Evolutionary conservation across 2,888 invertebrate species (phyloP), one percentile per base, ranked within the genome.

Genomic region (Cotesia congregata): DNA sequence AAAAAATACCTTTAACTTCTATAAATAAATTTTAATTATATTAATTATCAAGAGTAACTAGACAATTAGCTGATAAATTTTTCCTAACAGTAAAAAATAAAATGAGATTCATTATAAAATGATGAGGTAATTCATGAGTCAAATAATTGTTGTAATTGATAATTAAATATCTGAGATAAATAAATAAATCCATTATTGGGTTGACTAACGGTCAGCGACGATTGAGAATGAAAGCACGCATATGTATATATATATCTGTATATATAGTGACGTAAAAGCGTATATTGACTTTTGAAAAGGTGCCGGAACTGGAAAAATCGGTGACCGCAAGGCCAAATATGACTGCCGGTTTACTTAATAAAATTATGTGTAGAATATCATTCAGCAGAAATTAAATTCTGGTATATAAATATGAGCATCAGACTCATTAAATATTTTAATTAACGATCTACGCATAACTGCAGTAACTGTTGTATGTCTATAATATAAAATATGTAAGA

Each of bases 181-280:
- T 50, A 65, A 65, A 65, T 30, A 17, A 65, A 41, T 9, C 20
- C 39, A 83, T 81, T 82, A 82, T 79, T 83, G 80, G 84, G 83
- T 81, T 82, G 81, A 79, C 82, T 84, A 85, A 85, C 85, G 85
- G 84, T 83, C 77, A 72, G 50, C 7, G 65, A 72, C 65, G 73
- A 62, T n/a, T 70, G 65, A 72, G 69, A 74, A 80, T 78, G 79
- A 80, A 80, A 80, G 79, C 76, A 75, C 73, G 74, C 79, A 67
- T 71, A 69, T 9, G 40, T 20, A 20, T 76, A 67, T 62, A 69
- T 67, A 40, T 59, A 65, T 71, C 17, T 17, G 20, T 20, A 20
- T 20, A 20, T 2, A 30, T 30, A 30, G 30, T 30, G 30, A 30
- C 30, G 3, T 30, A 30, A 30, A 30, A 30, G 30, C 2, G 30